Conservation (phyloP, 2,888 invertebrate species). For the Ochropacha duplaris region DNA sequence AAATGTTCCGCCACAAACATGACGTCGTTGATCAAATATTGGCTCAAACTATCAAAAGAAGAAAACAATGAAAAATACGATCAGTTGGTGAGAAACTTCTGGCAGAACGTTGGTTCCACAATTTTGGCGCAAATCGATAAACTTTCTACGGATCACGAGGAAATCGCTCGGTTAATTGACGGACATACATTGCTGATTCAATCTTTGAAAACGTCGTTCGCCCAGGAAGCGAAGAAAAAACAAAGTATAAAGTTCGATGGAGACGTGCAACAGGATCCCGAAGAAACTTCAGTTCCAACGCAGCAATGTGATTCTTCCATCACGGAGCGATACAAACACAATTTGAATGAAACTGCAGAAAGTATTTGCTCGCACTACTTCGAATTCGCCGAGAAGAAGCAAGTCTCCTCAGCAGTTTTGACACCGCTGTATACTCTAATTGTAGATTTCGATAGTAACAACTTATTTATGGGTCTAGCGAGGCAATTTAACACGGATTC, state of each 20-base stretch:
- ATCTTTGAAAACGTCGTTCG: constrained; percentile 46
- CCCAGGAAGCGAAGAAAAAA: constrained; percentile 43
- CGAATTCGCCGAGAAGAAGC: constrained; percentile 70
- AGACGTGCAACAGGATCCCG: constrained; percentile 23
- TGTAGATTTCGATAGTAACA: constrained; percentile 79
- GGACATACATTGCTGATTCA: constrained; percentile 53
- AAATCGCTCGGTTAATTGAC: constrained; percentile 70
- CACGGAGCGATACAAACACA: constrained; percentile 60
- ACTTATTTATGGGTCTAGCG: constrained; percentile 79
- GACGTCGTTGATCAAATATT: constrained; percentile 52
- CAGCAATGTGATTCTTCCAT: constrained; percentile 27
- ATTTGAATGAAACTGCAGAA: constrained; percentile 70
- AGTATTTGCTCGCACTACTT: constrained; percentile 80
- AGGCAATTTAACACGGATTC: constrained; percentile 39
- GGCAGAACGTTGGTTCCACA: constrained; percentile 64
- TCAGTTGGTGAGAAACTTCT: constrained; percentile 59
- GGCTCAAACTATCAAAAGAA: constrained; percentile 55
- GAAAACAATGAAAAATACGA: constrained; percentile 45
- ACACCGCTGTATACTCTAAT: constrained; percentile 80
- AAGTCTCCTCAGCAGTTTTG: constrained; percentile 67
- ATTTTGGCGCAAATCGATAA: constrained; percentile 49
- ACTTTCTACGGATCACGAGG: constrained; percentile 61
- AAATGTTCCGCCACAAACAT: constrained; percentile 47
- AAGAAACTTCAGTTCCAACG: not conserved
- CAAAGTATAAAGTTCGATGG: constrained; percentile 52